Conservation (phyloP, 2,888 invertebrate genomes). For the Blomia tropicalis region DNA sequence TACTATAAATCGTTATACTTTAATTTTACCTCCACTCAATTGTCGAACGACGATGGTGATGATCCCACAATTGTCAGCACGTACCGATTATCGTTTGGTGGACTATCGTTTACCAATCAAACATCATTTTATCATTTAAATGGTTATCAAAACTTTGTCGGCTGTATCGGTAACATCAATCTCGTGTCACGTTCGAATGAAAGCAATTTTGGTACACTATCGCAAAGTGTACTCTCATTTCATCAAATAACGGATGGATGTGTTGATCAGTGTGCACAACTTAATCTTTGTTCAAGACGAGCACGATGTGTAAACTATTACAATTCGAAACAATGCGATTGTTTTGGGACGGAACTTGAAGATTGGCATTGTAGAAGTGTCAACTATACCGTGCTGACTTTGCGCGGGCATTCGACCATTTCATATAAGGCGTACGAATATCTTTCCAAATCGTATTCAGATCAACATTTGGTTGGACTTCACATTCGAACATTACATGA, state of each 20-base stretch:
- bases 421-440: constrained; percentile 81
- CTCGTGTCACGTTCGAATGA: constrained; percentile 35
- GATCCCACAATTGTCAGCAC: no score
- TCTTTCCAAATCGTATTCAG: constrained; percentile 75
- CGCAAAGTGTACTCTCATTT: neutral
- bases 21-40: neutral
- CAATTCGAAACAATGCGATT: constrained; percentile 72
- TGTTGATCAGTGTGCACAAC: constrained; percentile 49
- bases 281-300: constrained; percentile 70
- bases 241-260: constrained; percentile 45
- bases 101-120: constrained; percentile 68
- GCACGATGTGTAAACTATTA: constrained; percentile 82
- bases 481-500: constrained; percentile 79
- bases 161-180: constrained; percentile 72
- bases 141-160: constrained; percentile 68
- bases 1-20: constrained; percentile 50
- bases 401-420: constrained; percentile 77
- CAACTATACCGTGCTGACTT: constrained; percentile 66
- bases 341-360: constrained; percentile 78
- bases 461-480: constrained; percentile 66
- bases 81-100: constrained; percentile 37
- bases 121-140: constrained; percentile 66
- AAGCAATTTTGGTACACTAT: constrained; percentile 7
- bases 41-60: neutral
- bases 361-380: constrained; percentile 79